Evolutionary conservation across 2,113 vertebrate species (phyloP), one percentile per base, ranked within the genome.

Genomic region (Seriola quinqueradiata): DNA sequence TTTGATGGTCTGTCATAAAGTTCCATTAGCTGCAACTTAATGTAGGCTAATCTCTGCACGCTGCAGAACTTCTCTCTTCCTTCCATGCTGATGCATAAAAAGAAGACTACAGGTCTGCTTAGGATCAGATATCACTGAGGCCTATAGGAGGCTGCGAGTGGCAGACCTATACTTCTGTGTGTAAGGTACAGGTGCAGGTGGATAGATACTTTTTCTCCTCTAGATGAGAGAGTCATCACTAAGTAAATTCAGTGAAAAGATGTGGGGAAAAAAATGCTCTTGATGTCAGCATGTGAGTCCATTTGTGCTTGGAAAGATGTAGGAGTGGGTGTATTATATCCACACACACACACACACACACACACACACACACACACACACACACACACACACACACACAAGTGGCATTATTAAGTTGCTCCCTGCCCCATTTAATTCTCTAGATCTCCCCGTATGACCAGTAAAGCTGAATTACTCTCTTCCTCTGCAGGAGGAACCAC

Each of bases 391-490:
- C 60, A 81, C 52, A 3, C 54, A 85, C 61, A 73, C 38, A 10
- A 73, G 75, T 93, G 92, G 70, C 89, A 90, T 92, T 92, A 93
- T 93, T 86, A 93, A 92, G 69, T 84, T 79, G 72, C 71, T 85
- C 63, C 73, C 42, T 50, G 54, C n/a, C 68, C 78, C 12, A 32
- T 87, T 88, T 86, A 79, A 90, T 81, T 87, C 68, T 70, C 85
- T 42, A 52, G 73, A 79, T 91, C 76, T 85, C 79, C 71, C 64
- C 9, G 32, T 90, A 77, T 86, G 84, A 86, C 77, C 86, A 78
- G 86, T 86, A 86, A 91, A 89, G 83, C 78, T 83, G 84, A 90
- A 85, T 90, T 77, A 81, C 82, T 89, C 63, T 60, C 72, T 77
- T 86, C 92, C 88, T 92, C 88, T 75, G 68, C 89, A 81, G 90